Conservation (phyloP, 2,113 vertebrate species). For the Cyphomyrus plagiostoma region DNA sequence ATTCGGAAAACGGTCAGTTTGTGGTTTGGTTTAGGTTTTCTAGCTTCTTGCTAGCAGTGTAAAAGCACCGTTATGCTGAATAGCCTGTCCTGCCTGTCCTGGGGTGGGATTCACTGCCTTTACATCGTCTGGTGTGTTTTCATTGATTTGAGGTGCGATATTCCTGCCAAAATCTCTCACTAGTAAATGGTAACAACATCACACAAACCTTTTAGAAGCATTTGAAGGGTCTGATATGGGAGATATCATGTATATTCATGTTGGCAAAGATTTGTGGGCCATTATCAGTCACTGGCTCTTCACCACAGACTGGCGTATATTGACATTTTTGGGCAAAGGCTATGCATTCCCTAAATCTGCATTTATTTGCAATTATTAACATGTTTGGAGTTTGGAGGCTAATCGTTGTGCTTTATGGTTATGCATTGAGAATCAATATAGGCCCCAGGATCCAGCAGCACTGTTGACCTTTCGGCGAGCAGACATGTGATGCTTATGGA, state of each 20-base stretch:
- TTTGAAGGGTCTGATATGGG: neutral
- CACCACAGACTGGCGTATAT: slow-evolving; percentile 35
- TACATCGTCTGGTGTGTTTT: neutral
- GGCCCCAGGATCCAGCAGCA: slow-evolving; percentile 45
- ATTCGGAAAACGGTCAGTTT: neutral
- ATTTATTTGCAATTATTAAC: slow-evolving; percentile 51
- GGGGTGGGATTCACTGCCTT: neutral
- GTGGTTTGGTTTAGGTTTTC: neutral
- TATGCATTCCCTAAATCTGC: slow-evolving; percentile 35
- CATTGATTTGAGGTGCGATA: neutral
- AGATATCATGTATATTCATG: neutral
- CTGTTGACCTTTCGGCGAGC: slow-evolving; percentile 57
- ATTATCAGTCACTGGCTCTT: neutral
- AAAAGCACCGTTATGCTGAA: neutral
- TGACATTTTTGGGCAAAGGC: slow-evolving; percentile 33
- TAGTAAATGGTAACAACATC: neutral
- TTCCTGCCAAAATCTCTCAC: neutral
- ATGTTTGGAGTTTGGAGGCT: slow-evolving; percentile 38
- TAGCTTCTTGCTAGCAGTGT: neutral
- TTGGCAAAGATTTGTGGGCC: neutral
- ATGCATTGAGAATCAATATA: slow-evolving; percentile 57
- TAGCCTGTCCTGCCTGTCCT: too few relatives aligned
- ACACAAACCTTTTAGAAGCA: neutral
- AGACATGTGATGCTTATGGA: slow-evolving; percentile 51
- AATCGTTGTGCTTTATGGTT: slow-evolving; percentile 47